Evolutionary conservation across 2,888 invertebrate genomes (phyloP).

Genomic region (Campoplex capitator): DNA sequence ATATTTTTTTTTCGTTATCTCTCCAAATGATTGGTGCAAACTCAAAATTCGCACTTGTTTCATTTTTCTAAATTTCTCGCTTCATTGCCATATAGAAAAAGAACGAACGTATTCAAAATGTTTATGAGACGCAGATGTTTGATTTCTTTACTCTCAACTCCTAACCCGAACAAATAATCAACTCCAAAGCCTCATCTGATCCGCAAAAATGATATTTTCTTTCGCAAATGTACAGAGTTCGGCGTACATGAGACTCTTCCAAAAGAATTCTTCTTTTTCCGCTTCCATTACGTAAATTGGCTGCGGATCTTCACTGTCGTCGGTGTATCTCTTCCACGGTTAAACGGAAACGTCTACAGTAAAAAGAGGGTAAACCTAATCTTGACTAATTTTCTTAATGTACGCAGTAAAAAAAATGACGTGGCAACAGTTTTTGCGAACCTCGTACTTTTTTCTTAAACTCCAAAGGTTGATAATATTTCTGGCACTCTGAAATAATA

Average conservation of each 20-base stretch:
- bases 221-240: background rate
- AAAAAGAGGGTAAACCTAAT: conserved; percentile 22
- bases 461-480: background rate
- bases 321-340: conserved; percentile 17
- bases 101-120: background rate
- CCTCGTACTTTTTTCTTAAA: background rate
- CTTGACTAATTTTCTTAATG: conserved; percentile 52
- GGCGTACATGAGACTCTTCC: background rate
- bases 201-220: background rate
- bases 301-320: conserved; percentile 34
- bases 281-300: conserved; percentile 66
- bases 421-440: background rate
- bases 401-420: conserved; percentile 6
- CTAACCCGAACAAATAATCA: background rate
- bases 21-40: too few species aligned
- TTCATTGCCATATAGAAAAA: background rate
- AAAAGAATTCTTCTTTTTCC: conserved; percentile 42
- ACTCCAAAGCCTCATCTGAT: background rate
- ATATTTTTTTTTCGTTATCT: too few species aligned
- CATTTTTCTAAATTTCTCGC: too few species aligned
- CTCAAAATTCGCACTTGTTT: too few species aligned
- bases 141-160: background rate
- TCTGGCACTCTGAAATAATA: conserved; percentile 31
- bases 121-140: background rate
- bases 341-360: background rate